These are phyloP conservation scores for Chloropsis hardwickii DNA, from an alignment of 2,113 vertebrate genomes.

Conservation along the genomic window DNA sequence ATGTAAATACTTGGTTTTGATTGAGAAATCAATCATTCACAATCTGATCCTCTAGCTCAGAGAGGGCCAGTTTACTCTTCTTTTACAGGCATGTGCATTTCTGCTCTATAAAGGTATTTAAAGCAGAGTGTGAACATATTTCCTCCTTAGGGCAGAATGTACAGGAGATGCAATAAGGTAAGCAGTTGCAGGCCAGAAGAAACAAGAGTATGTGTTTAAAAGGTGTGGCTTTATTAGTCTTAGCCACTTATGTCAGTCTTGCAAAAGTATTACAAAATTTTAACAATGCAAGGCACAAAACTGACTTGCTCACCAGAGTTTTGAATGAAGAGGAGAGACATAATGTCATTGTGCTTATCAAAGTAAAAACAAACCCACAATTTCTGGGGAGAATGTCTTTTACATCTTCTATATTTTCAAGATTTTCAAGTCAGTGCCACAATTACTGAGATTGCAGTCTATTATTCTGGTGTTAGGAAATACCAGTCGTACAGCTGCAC, in stretches of 20 bases:
- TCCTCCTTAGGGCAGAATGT: background rate
- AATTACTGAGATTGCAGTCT: slow-evolving; percentile 52
- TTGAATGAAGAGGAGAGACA: background rate
- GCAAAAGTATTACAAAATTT: slow-evolving; percentile 28
- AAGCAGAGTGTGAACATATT: background rate
- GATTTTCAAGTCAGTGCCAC: slow-evolving; percentile 5
- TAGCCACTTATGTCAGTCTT: background rate
- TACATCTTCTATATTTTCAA: background rate
- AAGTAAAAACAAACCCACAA: background rate
- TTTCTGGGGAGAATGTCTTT: background rate
- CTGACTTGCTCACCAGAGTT: background rate
- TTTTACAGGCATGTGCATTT: background rate
- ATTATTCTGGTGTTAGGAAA: slow-evolving; percentile 53
- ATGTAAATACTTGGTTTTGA: slow-evolving; percentile 19
- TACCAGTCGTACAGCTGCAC: slow-evolving; percentile 43
- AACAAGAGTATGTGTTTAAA: background rate
- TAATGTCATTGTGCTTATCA: slow-evolving; percentile 14
- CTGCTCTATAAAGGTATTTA: background rate
- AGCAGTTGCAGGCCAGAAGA: background rate
- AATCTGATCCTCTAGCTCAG: background rate
- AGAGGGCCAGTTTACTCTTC: background rate
- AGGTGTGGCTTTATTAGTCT: background rate
- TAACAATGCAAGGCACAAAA: background rate
- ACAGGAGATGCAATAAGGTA: background rate
- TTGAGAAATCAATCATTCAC: background rate